Percentiles rank a stretch among this genome's conserved stretches.
These are phyloP conservation scores for Blastomussa wellsi DNA, from an alignment of 92 coral and sea anemone genomes.

Conservation along the genomic window DNA sequence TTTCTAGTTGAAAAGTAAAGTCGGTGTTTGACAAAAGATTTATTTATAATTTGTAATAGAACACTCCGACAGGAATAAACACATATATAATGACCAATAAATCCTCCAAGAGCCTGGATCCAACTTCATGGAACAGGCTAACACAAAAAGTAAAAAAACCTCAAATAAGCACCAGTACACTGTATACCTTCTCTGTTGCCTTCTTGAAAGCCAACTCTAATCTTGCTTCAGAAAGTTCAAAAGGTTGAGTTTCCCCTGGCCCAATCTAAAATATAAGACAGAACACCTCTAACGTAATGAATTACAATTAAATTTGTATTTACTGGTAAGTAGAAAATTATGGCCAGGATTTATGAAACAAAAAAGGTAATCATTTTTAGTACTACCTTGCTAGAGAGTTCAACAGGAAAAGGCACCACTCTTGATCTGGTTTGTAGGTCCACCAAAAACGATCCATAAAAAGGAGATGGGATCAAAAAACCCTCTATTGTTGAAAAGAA, in stretches of 20 bases:
- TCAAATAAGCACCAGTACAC: no score
- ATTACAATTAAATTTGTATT: neutral
- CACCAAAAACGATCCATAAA: constrained; percentile 77
- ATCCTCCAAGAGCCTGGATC: no score
- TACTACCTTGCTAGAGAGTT: constrained; percentile 72
- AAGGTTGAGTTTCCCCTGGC: constrained; percentile 81
- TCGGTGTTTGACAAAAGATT: no score
- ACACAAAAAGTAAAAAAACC: neutral
- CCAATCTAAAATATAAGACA: constrained; percentile 51
- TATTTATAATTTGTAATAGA: no score
- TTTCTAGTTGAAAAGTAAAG: no score
- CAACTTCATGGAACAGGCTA: neutral
- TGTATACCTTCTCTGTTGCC: constrained; percentile 76
- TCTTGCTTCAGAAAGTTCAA: constrained; percentile 78
- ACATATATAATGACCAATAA: neutral
- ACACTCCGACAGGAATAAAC: neutral
- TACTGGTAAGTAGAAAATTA: neutral
- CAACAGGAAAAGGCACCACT: constrained; percentile 75
- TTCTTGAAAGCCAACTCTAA: constrained; percentile 72
- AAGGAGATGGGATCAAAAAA: constrained; percentile 83
- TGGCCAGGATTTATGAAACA: neutral
- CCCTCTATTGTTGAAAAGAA: constrained; percentile 58
- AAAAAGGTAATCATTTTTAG: no score
- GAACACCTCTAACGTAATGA: neutral
- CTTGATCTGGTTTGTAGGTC: constrained; percentile 63